These are phyloP conservation scores for Chaetophractus vellerosus DNA, from an alignment of 2,797 vertebrate genomes.

Conservation along the genomic window DNA sequence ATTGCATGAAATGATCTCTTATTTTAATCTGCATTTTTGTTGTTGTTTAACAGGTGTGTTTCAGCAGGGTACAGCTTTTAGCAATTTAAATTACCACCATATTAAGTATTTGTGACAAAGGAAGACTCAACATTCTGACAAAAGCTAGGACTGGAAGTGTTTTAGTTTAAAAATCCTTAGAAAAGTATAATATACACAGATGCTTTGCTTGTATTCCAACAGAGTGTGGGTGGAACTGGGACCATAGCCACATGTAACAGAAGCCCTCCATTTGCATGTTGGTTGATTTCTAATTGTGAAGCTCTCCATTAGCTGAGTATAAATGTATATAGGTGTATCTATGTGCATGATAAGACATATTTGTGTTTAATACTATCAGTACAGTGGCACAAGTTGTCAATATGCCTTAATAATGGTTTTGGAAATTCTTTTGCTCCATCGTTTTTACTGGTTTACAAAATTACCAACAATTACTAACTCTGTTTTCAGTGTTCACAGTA, in stretches of 20 bases:
- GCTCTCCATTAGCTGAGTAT: background rate
- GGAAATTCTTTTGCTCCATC: constrained; percentile 30
- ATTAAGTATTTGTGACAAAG: constrained; percentile 8
- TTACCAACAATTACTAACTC: background rate
- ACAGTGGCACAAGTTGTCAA: background rate
- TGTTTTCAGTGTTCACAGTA: background rate
- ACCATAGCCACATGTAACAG: background rate
- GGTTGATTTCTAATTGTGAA: background rate
- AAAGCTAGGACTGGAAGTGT: background rate
- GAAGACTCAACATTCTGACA: background rate
- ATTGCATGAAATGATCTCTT: constrained; percentile 45
- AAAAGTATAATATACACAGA: background rate
- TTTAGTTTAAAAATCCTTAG: constrained; percentile 8
- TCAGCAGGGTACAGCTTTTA: background rate
- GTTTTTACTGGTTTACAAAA: background rate
- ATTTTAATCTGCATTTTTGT: constrained; percentile 59
- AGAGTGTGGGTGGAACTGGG: background rate
- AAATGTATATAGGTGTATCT: background rate
- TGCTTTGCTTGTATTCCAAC: background rate
- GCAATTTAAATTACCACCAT: constrained; percentile 23
- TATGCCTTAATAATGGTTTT: background rate
- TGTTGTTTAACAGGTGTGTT: constrained; percentile 46
- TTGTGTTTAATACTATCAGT: background rate
- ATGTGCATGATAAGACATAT: background rate
- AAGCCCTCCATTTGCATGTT: background rate